Evolutionary conservation across 2,797 vertebrate species (phyloP).

Genomic region (Toxotes lorentzi): DNA sequence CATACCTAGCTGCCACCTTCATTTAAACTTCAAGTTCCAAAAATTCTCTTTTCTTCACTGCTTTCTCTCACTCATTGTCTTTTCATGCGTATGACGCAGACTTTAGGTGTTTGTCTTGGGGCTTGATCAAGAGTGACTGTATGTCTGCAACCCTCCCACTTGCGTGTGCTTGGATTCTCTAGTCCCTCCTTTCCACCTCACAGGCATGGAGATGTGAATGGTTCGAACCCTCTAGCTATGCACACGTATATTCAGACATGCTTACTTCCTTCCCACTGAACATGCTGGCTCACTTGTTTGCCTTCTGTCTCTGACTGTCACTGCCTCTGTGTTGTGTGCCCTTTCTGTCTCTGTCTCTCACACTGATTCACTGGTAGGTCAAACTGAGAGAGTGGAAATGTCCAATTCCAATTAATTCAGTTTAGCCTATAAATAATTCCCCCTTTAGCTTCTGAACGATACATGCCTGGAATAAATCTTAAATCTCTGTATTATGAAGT

Average conservation of each 20-base stretch:
- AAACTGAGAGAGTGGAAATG: background rate
- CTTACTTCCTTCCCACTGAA: constrained; percentile 35
- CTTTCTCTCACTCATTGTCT: constrained; percentile 9
- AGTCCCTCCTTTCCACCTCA: constrained; percentile 24
- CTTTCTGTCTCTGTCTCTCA: background rate
- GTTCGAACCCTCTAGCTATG: constrained; percentile 37
- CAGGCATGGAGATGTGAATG: constrained; percentile 44
- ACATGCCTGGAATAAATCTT: background rate
- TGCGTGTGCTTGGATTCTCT: constrained; percentile 3
- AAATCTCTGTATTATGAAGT: constrained; percentile 22
- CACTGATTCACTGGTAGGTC: background rate
- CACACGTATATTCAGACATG: constrained; percentile 35
- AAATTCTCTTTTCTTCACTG: background rate
- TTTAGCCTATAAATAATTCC: background rate
- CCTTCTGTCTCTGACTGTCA: constrained; percentile 14
- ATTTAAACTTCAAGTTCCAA: constrained; percentile 36
- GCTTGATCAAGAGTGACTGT: constrained; percentile 2
- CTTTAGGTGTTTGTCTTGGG: background rate
- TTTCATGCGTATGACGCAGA: background rate
- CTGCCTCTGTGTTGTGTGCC: background rate
- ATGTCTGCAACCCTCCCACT: constrained; percentile 15
- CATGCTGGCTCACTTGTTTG: constrained; percentile 36
- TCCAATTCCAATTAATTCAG: background rate
- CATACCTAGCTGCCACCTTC: constrained; percentile 16
- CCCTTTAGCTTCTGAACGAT: background rate